Conservation (phyloP, 1,140 invertebrate genomes). For the Himalopsyche phryganea region DNA sequence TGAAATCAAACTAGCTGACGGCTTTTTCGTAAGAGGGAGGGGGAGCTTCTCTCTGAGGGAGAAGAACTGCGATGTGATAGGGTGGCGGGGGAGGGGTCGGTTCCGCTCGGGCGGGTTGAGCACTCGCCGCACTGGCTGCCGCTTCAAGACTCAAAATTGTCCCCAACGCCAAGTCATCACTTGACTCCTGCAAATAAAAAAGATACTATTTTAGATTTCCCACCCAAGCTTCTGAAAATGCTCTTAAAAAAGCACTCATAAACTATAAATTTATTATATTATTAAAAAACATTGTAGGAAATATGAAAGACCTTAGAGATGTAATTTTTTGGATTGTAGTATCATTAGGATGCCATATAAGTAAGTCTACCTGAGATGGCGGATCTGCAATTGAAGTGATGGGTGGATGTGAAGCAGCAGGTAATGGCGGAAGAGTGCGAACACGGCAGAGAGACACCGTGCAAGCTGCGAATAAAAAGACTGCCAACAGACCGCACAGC, state of each 20-base stretch:
- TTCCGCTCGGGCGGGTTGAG: conserved; percentile 39
- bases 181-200: conserved; percentile 28
- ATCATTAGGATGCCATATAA: too few species aligned
- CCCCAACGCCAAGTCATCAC: conserved; percentile 30
- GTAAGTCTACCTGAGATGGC: too few species aligned
- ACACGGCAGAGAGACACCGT: conserved; percentile 53
- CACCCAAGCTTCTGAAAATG: not conserved
- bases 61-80: conserved; percentile 65
- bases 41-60: conserved; percentile 58
- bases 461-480: conserved; percentile 60
- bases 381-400: conserved; percentile 7
- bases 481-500: conserved; percentile 61
- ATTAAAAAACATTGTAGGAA: not conserved
- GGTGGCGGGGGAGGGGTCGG: conserved; percentile 58
- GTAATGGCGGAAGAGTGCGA: conserved; percentile 36
- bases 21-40: conserved; percentile 65
- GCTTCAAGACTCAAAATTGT: conserved; percentile 28
- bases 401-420: conserved; percentile 32
- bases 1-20: conserved; percentile 51
- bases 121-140: conserved; percentile 12
- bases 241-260: not conserved
- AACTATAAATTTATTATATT: not conserved
- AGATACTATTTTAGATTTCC: too few species aligned
- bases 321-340: too few species aligned
- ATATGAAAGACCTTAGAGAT: too few species aligned